Conservation (phyloP, 2,888 invertebrate genomes). For the Ischnus inquisitorius region DNA sequence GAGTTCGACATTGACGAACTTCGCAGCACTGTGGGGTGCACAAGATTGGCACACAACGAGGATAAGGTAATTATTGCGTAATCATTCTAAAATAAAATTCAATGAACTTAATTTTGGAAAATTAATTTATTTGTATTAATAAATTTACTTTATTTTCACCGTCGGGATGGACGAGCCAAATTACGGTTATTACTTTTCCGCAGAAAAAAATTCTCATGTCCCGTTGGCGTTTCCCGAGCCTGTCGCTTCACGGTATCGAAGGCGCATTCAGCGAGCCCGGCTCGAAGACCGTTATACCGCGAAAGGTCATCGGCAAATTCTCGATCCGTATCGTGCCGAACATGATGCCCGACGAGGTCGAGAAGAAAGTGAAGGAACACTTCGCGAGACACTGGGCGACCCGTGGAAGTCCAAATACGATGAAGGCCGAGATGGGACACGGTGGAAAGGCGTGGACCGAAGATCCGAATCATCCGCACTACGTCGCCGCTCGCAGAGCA, state of each 20-base stretch:
- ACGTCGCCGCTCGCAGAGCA: constrained; percentile 94
- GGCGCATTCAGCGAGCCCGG: constrained; percentile 97
- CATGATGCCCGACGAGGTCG: constrained; percentile 94
- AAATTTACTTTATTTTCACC: not conserved
- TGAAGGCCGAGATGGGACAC: constrained; percentile 90
- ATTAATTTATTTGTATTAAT: not conserved
- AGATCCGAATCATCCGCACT: constrained; percentile 96
- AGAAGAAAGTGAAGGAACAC: constrained; percentile 92
- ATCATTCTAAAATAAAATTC: too few relatives aligned
- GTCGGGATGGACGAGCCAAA: not conserved
- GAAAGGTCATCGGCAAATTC: constrained; percentile 98
- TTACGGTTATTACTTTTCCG: not conserved
- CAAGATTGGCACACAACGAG: constrained; percentile 90
- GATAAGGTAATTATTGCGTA: constrained; percentile 88
- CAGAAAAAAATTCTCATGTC: constrained; percentile 94
- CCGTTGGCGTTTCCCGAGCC: constrained; percentile 97
- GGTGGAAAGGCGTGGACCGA: constrained; percentile 97
- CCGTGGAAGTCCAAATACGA: constrained; percentile 94
- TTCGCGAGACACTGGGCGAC: constrained; percentile 92
- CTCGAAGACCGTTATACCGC: constrained; percentile 97
- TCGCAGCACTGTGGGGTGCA: constrained; percentile 90
- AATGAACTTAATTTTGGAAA: too few relatives aligned
- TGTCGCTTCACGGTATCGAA: constrained; percentile 98
- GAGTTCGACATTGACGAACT: constrained; percentile 95
- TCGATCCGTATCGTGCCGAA: constrained; percentile 98